Evolutionary conservation across 35 echinoderm and acorn worm species (phyloP).

Genomic region (Anneissia japonica): DNA sequence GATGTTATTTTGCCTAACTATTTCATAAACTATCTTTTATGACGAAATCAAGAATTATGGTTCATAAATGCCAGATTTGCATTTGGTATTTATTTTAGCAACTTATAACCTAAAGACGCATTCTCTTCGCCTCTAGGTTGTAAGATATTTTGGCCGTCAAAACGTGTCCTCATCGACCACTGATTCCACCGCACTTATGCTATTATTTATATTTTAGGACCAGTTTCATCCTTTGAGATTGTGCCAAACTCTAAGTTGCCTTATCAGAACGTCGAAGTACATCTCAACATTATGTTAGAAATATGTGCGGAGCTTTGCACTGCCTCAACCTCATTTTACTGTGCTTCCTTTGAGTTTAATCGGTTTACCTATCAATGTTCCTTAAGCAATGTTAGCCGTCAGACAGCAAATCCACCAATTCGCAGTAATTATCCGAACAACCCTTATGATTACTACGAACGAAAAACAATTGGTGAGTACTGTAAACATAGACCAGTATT

Average conservation of each 20-base stretch:
- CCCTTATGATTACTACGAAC: conserved; percentile 76
- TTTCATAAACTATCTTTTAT: too few relatives aligned
- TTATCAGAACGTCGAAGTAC: conserved; percentile 23
- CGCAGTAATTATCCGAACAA: conserved; percentile 28
- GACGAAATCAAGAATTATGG: neutral
- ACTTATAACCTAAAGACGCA: too few relatives aligned
- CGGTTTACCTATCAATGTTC: conserved; percentile 60
- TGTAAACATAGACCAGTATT: too few relatives aligned
- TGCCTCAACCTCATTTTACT: conserved; percentile 43
- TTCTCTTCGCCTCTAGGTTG: too few relatives aligned
- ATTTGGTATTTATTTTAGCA: too few relatives aligned
- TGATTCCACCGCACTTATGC: too few relatives aligned
- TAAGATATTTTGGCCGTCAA: too few relatives aligned
- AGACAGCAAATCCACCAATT: neutral
- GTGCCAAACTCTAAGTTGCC: conserved; percentile 46
- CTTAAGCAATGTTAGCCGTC: conserved; percentile 35
- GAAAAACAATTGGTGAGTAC: conserved; percentile 50
- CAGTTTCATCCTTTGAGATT: conserved; percentile 47
- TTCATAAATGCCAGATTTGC: too few relatives aligned
- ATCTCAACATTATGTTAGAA: conserved; percentile 24
- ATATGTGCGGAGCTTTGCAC: conserved; percentile 57
- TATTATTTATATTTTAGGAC: conserved; percentile 41
- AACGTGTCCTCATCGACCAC: too few relatives aligned
- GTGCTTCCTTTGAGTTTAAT: conserved; percentile 75
- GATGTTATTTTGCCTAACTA: too few relatives aligned